Percentiles rank a stretch among this genome's conserved stretches.
Conservation (phyloP, 2,888 invertebrate species). For the Pilophorus perplexus region DNA sequence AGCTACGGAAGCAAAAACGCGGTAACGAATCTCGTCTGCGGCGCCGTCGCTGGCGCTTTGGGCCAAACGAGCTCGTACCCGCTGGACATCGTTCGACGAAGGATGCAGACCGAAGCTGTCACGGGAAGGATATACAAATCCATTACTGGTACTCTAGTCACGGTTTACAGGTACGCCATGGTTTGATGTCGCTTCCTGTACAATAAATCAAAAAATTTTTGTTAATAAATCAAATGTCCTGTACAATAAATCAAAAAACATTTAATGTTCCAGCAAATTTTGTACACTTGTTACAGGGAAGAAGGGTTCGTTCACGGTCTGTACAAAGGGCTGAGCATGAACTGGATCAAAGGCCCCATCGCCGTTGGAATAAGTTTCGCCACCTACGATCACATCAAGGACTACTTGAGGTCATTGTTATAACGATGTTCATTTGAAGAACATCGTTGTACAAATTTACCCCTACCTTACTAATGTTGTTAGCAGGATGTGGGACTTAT, state of each 20-base stretch:
- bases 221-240: too few relatives aligned
- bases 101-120: constrained; percentile 65
- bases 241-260: too few relatives aligned
- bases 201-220: too few relatives aligned
- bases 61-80: constrained; percentile 97
- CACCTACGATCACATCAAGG: constrained; percentile 79
- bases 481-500: background rate
- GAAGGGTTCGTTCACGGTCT: constrained; percentile 88
- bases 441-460: background rate
- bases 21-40: constrained; percentile 63
- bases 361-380: constrained; percentile 95
- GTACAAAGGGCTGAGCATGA: constrained; percentile 99
- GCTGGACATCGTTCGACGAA: constrained; percentile 81
- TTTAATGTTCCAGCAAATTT: background rate
- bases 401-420: constrained; percentile 49
- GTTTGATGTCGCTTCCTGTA: background rate
- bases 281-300: constrained; percentile 57
- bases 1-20: constrained; percentile 42
- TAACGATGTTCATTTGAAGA: background rate
- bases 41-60: constrained; percentile 86
- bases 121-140: constrained; percentile 57
- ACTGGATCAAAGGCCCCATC: constrained; percentile 93
- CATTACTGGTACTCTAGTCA: constrained; percentile 64
- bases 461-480: too few relatives aligned
- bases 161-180: constrained; percentile 66